phyloP scores from a whole-genome alignment of 1,140 invertebrate genomes.

The Anthonomus grandis region DNA sequence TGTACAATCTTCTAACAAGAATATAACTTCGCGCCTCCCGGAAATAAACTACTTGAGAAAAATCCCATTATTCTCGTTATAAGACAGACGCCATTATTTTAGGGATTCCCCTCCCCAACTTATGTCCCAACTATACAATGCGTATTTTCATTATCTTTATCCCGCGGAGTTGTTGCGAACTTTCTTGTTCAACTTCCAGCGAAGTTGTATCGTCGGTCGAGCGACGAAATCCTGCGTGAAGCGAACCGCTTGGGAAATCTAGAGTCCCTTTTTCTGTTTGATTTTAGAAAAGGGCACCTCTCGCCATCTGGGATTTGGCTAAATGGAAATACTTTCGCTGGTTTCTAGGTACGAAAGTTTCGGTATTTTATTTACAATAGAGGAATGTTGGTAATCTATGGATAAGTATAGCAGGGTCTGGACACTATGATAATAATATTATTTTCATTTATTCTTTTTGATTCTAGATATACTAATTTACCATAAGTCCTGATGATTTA shows the following conservation, averaged over 20 bases:
- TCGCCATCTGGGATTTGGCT: slow-evolving; percentile 3
- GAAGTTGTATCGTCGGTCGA: slow-evolving; percentile 12
- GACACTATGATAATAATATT: too few relatives aligned
- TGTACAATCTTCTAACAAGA: too few relatives aligned
- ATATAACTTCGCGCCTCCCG: too few relatives aligned
- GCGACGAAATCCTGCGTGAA: slow-evolving; percentile 14
- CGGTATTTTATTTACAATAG: too few relatives aligned
- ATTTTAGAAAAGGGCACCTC: slow-evolving; percentile 8
- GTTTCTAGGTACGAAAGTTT: neutral
- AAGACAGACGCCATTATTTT: slow-evolving; percentile 18
- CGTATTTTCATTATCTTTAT: slow-evolving; percentile 21
- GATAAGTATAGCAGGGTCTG: too few relatives aligned
- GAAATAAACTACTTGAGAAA: neutral
- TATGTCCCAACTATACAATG: slow-evolving; percentile 9
- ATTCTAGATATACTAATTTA: too few relatives aligned
- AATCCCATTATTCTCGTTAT: slow-evolving; percentile 5
- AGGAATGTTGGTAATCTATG: too few relatives aligned
- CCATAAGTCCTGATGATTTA: too few relatives aligned
- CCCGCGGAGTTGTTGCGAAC: slow-evolving; percentile 6
- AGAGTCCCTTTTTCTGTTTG: slow-evolving; percentile 19
- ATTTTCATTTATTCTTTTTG: too few relatives aligned
- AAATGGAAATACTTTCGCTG: slow-evolving; percentile 9
- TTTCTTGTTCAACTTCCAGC: slow-evolving; percentile 12
- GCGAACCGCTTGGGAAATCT: slow-evolving; percentile 15
- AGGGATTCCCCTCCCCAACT: neutral